These are phyloP conservation scores for Drosophila kurseongensis DNA, from an alignment of 1,140 invertebrate species.

Conservation along the genomic window DNA sequence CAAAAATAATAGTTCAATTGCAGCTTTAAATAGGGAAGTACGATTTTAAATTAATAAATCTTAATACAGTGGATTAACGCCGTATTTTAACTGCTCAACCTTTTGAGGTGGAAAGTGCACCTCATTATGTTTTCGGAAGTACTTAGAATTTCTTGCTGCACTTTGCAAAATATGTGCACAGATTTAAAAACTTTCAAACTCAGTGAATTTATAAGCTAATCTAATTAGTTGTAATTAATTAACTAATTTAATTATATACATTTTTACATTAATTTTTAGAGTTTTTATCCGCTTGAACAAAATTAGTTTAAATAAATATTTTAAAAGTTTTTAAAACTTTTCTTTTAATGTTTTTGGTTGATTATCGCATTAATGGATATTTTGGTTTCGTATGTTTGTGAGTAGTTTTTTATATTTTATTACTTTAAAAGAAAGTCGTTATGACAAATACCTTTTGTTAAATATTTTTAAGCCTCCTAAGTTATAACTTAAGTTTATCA, in stretches of 20 bases:
- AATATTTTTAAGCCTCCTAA: not conserved
- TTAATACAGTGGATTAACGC: too few relatives aligned
- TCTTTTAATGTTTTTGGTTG: constrained; percentile 55
- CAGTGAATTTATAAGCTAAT: not conserved
- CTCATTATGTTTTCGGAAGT: too few relatives aligned
- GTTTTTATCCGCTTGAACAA: constrained; percentile 7
- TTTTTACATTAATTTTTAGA: constrained; percentile 28
- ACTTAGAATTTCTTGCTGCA: too few relatives aligned
- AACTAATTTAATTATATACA: constrained; percentile 22
- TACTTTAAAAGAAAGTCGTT: too few relatives aligned
- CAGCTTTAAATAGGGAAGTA: too few relatives aligned
- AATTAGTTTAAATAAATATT: constrained; percentile 19
- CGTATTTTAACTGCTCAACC: too few relatives aligned
- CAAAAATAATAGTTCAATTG: too few relatives aligned
- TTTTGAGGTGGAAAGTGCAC: too few relatives aligned
- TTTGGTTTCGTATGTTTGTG: constrained; percentile 57
- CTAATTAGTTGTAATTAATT: not conserved
- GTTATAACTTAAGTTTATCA: constrained; percentile 24
- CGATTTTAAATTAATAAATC: too few relatives aligned
- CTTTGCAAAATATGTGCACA: not conserved
- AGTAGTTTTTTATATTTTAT: not conserved
- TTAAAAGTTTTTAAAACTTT: constrained; percentile 70
- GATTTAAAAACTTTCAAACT: too few relatives aligned
- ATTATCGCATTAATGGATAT: constrained; percentile 41
- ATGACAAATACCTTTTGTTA: too few relatives aligned